A percentile compares a stretch with the other conserved stretches of the same genome.
These are phyloP conservation scores for Archocentrus centrarchus DNA, from an alignment of 2,113 vertebrate species.

Conservation along the genomic window DNA sequence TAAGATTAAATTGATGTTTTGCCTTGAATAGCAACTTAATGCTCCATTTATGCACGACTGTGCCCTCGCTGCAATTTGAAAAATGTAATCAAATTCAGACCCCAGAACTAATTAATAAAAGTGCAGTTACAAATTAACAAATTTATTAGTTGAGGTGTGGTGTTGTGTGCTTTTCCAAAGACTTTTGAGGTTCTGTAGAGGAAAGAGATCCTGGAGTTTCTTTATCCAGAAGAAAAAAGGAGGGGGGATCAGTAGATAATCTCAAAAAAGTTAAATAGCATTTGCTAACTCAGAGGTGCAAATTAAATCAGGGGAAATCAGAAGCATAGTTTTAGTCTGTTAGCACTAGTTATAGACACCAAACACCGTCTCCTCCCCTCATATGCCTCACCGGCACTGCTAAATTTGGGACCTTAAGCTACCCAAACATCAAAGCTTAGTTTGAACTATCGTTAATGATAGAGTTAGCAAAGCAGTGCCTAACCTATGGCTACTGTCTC, in stretches of 20 bases:
- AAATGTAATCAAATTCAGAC: background rate
- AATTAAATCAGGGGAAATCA: background rate
- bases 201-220: background rate
- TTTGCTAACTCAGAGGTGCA: background rate
- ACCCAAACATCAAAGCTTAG: background rate
- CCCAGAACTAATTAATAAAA: background rate
- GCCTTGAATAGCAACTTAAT: conserved; percentile 7
- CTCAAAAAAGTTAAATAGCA: background rate
- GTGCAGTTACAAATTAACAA: background rate
- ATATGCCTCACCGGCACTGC: background rate
- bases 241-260: background rate
- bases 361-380: fast-evolving
- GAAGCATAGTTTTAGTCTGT: background rate
- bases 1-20: conserved; percentile 4
- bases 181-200: background rate
- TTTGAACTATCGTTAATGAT: background rate
- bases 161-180: background rate
- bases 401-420: background rate
- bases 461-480: background rate
- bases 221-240: background rate
- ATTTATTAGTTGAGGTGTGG: background rate
- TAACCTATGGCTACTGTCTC: background rate
- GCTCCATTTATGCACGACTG: background rate
- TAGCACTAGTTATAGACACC: too few relatives aligned
- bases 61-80: background rate